Evolutionary conservation across 37 sponge, comb jelly and placozoan species (phyloP), one percentile per base, ranked within the genome.

Genomic region (Aplysina aerophoba): DNA sequence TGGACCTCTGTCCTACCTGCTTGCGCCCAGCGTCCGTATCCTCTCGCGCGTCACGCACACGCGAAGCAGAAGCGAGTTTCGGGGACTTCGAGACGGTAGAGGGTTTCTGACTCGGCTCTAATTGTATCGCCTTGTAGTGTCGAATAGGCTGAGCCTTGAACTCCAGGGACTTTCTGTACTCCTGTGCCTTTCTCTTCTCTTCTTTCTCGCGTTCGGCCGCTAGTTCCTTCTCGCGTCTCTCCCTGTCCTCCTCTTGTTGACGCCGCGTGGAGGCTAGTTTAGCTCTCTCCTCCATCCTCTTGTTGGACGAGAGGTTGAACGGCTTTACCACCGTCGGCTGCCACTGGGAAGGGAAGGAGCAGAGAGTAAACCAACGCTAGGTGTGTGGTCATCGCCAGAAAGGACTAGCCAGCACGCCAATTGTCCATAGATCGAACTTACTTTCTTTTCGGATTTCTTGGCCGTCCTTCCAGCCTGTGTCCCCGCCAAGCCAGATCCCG

Each of bases 321-420:
- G 78, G 78, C 25, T 75, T 75, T 0, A 75, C 78, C 37, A 75
- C 78, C 21, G 78, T 75, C 17, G 78, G 78, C n/a, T 75, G 78
- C 78, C 78, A 75, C 78, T 75, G 31, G 15, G 33, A 71, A 35
- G 73, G 3, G 37, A 33, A 71, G 5, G 28, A 8, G 11, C 3
- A 44, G 50, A 8, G 8, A 44, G 50, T 3, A n/a, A n/a, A n/a
- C n/a, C n/a, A n/a, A n/a, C n/a, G n/a, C n/a, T n/a, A n/a, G n/a
- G n/a, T 44, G 50, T 44, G 50, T 11, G 8, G 6, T 8, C 8
- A 44, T 44, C 50, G 50, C 8, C 50, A 44, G 6, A 3, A 11
- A 44, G n/a, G n/a, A n/a, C n/a, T n/a, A n/a, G n/a, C n/a, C n/a
- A 62, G 63, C 4, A 62, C n/a, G 12, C 4, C 63, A 62, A 62